Conservation (phyloP, 2,888 invertebrate species). For the Leptura quadrifasciata region DNA sequence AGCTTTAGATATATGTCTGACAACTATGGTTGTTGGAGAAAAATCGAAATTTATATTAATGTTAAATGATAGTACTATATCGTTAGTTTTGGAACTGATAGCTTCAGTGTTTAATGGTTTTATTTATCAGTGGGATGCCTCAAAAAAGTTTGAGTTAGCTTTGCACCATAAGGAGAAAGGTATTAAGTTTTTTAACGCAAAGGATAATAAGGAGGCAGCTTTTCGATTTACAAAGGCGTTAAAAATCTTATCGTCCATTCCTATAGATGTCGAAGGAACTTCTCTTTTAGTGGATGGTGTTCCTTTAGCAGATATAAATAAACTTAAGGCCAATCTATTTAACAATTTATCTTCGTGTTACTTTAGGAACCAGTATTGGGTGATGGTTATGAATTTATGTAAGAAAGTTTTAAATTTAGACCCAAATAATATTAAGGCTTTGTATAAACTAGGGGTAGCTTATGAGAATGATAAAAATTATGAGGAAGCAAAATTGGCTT, state of each 20-base stretch:
- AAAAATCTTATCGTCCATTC: constrained; percentile 83
- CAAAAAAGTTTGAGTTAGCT: constrained; percentile 72
- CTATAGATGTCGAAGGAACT: constrained; percentile 72
- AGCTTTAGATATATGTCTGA: constrained; percentile 73
- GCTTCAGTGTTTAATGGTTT: constrained; percentile 71
- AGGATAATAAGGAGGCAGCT: constrained; percentile 80
- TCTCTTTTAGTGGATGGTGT: constrained; percentile 75
- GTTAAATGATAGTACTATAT: constrained; percentile 65
- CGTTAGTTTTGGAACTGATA: constrained; percentile 70
- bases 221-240: constrained; percentile 83
- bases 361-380: constrained; percentile 80
- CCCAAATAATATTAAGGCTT: constrained; percentile 73
- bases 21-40: constrained; percentile 74
- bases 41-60: constrained; percentile 72
- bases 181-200: constrained; percentile 79
- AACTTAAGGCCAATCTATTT: constrained; percentile 81
- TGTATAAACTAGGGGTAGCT: constrained; percentile 75
- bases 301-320: constrained; percentile 75
- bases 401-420: constrained; percentile 73
- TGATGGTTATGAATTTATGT: constrained; percentile 80
- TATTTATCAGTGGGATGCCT: constrained; percentile 72
- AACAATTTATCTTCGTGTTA: constrained; percentile 91
- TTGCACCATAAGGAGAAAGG: constrained; percentile 74
- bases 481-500: constrained; percentile 79
- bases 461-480: constrained; percentile 78